A percentile compares a stretch with the other conserved stretches of the same genome.
Conservation (phyloP, 2,113 vertebrate genomes). For the Natator depressus region DNA sequence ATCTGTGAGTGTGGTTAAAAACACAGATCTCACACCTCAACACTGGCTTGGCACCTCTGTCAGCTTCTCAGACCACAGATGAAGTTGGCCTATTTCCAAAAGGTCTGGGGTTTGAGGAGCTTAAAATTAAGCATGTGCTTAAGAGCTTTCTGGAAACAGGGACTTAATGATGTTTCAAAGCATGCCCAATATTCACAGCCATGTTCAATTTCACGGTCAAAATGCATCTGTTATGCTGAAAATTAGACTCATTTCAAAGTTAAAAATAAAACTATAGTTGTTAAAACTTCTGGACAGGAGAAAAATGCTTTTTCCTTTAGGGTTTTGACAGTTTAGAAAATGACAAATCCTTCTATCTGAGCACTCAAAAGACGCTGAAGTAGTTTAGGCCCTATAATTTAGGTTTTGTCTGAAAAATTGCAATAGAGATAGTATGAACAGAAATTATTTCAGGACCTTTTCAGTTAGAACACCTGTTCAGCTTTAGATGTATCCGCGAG, state of each 20-base stretch:
- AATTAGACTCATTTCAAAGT: background rate
- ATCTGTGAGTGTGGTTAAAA: background rate
- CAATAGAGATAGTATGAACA: background rate
- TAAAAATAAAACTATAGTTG: slow-evolving; percentile 1
- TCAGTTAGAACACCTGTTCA: background rate
- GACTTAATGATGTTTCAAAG: background rate
- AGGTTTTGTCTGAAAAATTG: background rate
- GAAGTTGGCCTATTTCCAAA: background rate
- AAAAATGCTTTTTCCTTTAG: slow-evolving; percentile 1
- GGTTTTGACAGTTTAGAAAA: background rate
- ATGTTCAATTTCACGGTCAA: background rate
- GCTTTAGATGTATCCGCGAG: background rate
- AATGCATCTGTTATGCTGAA: background rate
- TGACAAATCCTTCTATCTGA: background rate
- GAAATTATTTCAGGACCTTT: background rate
- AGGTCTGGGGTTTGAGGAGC: background rate
- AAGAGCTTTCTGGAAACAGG: slow-evolving; percentile 1
- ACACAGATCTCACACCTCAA: background rate
- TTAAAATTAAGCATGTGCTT: background rate
- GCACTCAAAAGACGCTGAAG: background rate
- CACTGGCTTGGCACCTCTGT: background rate
- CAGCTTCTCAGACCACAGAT: background rate
- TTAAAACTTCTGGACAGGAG: background rate
- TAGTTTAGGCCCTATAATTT: background rate
- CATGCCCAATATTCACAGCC: background rate